Conservation (phyloP, 23 tunicate genomes). For the Trididemnum clinides region DNA sequence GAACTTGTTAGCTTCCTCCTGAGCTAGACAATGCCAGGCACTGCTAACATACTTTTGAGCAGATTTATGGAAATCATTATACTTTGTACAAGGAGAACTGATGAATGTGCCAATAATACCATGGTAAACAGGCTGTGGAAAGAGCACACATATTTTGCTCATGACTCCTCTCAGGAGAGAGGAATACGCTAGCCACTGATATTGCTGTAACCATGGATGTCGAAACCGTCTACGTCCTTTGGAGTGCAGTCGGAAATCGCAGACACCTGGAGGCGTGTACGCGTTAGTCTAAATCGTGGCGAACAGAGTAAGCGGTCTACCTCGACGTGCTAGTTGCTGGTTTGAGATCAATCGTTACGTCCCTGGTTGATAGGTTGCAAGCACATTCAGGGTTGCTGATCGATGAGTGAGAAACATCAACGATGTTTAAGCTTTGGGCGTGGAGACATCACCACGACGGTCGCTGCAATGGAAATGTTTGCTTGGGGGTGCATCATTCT, state of each 20-base stretch:
- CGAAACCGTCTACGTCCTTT: slow-evolving; percentile 11
- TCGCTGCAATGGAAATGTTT: slow-evolving; percentile 23
- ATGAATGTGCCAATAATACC: neutral
- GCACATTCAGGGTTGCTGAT: neutral
- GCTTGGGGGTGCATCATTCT: neutral
- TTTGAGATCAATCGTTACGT: neutral
- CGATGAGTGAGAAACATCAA: slow-evolving; percentile 6
- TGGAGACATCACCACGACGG: slow-evolving; percentile 14
- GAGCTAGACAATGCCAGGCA: slow-evolving; percentile 19
- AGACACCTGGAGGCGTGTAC: slow-evolving; percentile 3
- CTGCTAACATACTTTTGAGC: neutral
- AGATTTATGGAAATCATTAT: slow-evolving; percentile 1
- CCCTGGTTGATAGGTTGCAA: neutral
- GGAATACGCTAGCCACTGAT: slow-evolving; percentile 21
- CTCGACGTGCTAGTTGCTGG: neutral
- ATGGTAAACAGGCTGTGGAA: slow-evolving; percentile 3
- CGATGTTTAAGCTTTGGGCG: slow-evolving; percentile 8
- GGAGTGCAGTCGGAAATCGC: neutral
- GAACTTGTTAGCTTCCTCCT: slow-evolving; percentile 6
- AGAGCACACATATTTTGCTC: slow-evolving; percentile 9
- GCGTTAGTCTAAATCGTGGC: neutral
- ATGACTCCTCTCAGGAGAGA: slow-evolving; percentile 10
- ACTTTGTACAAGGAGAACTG: slow-evolving; percentile 15
- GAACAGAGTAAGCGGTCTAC: neutral
- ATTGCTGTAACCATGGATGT: slow-evolving; percentile 19